Conservation (phyloP, 2,113 vertebrate species). For the Varanus komodoensis region DNA sequence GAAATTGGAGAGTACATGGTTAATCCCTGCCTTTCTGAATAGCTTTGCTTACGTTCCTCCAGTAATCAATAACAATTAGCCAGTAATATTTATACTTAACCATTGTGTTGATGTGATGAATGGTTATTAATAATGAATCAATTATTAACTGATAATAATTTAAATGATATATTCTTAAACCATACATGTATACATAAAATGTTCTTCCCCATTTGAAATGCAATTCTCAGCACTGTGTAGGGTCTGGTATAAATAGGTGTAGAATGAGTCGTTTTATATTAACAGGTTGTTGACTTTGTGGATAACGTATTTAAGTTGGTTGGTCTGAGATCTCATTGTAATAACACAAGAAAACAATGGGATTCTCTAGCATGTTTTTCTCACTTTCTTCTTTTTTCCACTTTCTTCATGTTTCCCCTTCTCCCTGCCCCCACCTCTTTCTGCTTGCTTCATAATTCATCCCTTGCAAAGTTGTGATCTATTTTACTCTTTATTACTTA, state of each 20-base stretch:
- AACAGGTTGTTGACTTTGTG: slow-evolving; percentile 53
- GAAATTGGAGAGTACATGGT: background rate
- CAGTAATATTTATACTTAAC: too few species aligned
- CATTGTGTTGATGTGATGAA: too few species aligned
- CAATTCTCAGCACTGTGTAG: slow-evolving; percentile 58
- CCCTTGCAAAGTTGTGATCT: slow-evolving; percentile 48
- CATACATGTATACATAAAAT: background rate
- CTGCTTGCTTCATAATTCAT: slow-evolving; percentile 57
- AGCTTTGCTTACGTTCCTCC: too few species aligned
- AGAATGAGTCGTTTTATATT: slow-evolving; percentile 58
- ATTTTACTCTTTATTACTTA: slow-evolving; percentile 64
- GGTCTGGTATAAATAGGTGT: slow-evolving; percentile 53
- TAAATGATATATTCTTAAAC: background rate
- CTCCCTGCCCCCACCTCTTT: background rate
- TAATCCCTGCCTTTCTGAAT: background rate
- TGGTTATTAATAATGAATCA: too few species aligned
- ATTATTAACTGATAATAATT: too few species aligned
- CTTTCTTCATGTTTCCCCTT: background rate
- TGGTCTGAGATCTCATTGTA: slow-evolving; percentile 23
- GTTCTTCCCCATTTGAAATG: background rate
- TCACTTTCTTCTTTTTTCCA: background rate
- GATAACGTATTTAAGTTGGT: slow-evolving; percentile 40
- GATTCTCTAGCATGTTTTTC: background rate
- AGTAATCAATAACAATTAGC: too few species aligned
- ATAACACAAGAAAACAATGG: slow-evolving; percentile 55